These are phyloP conservation scores for Apodemus agrarius DNA, from an alignment of 2,797 vertebrate genomes.

Conservation along the genomic window DNA sequence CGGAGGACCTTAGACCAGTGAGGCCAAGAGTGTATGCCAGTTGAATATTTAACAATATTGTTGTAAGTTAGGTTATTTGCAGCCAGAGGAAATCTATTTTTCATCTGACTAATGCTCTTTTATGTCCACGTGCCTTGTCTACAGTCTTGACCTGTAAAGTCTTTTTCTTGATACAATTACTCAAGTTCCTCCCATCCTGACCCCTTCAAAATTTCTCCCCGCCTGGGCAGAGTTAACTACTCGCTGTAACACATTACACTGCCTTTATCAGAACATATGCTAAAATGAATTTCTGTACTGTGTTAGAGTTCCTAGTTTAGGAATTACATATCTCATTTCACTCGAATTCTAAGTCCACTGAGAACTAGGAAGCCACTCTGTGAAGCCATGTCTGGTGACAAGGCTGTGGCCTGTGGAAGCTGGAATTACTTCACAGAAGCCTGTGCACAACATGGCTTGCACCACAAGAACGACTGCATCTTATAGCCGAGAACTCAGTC, in stretches of 20 bases:
- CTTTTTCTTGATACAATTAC: background rate
- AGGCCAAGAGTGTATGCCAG: background rate
- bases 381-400: background rate
- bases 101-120: background rate
- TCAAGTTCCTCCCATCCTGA: background rate
- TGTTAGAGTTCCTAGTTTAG: background rate
- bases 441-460: background rate
- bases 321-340: background rate
- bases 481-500: background rate
- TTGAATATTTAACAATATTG: background rate
- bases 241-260: background rate
- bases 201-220: background rate
- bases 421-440: background rate
- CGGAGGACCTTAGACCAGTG: conserved; percentile 39
- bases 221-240: background rate
- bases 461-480: background rate
- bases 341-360: background rate
- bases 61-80: background rate
- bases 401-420: background rate
- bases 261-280: background rate
- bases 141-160: background rate
- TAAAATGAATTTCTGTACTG: background rate
- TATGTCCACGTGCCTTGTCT: background rate
- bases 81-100: background rate
- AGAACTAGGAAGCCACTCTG: background rate